Base-by-base conservation (phyloP, 2,888 invertebrate genomes). In the Hemicrepidius hirtus region DNA sequence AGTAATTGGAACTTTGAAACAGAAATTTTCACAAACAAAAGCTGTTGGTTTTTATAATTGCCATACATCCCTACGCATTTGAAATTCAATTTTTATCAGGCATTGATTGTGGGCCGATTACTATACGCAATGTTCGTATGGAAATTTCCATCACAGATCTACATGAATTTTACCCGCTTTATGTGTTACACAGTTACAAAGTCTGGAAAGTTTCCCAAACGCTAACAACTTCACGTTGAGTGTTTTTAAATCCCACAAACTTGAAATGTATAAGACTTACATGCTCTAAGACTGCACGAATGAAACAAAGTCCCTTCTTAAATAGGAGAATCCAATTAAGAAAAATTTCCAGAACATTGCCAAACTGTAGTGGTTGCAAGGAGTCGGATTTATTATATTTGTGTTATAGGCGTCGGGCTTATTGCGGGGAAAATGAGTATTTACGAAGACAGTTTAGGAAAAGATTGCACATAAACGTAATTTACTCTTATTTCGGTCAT, bases 381-480 rank as follows among this genome's bases (percentile, higher is more conserved):
- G 13, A 44, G 16, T 16, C 16, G 53, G 53, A 53, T 53, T 53
- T 53, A 53, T 53, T 53, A 53, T 53, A 28, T 53, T 50, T 53
- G 32, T 28, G 28, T 12, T 28, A 53, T 53, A 32, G 53, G 53
- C 2, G n/a, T 53, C 28, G 24, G 1, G 28, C 53, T 28, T 53
- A 53, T 53, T 28, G 53, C 10, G 53, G 28, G 16, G 28, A 53
- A 53, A 50, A 50, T 50, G 50, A 7, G 50, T 50, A 24, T 46
- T 24, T 50, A 50, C 20, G 24, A n/a, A 24, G 50, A 12, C 50
- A 50, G 4, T 50, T 24, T 50, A 3, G 10, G 50, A 24, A 24
- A 24, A 4, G 24, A 50, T 50, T 50, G 50, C 50, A 50, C 21
- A 50, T 50, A 12, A 50, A 50, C 24, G 24, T 50, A 50, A 50